Percentiles rank a stretch among this genome's conserved stretches.
phyloP scores from a whole-genome alignment of 2,113 vertebrate genomes.

The Cavia porcellus region DNA sequence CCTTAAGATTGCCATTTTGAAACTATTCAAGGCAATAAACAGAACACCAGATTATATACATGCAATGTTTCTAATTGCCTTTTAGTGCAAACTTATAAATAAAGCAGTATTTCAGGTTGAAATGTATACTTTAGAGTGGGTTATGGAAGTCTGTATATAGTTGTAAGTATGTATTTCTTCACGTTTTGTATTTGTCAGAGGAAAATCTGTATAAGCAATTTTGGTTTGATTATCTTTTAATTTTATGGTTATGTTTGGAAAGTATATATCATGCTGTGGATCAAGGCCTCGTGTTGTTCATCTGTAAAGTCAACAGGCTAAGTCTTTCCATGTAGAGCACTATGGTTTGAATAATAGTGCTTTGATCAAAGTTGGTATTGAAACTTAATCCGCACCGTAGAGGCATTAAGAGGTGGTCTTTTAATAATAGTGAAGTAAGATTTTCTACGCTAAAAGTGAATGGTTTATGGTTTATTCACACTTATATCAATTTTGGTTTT shows the following conservation, averaged over 20 bases:
- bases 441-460: background rate
- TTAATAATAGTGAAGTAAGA: background rate
- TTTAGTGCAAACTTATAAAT: background rate
- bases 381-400: background rate
- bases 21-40: background rate
- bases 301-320: background rate
- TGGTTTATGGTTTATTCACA: background rate
- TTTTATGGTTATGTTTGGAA: constrained; percentile 45
- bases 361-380: background rate
- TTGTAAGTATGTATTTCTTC: background rate
- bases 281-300: background rate
- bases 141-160: background rate
- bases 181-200: background rate
- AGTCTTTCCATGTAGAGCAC: background rate
- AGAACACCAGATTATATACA: background rate
- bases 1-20: background rate
- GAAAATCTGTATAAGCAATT: background rate
- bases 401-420: background rate
- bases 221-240: constrained; percentile 50
- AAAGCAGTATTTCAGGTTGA: background rate
- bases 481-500: background rate
- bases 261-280: background rate
- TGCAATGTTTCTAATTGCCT: background rate
- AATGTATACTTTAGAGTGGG: background rate
- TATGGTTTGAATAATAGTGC: background rate